A percentile compares a stretch with the other conserved stretches of the same genome.
Evolutionary conservation across 2,113 vertebrate genomes (phyloP).

Genomic region (Aptenodytes forsteri): DNA sequence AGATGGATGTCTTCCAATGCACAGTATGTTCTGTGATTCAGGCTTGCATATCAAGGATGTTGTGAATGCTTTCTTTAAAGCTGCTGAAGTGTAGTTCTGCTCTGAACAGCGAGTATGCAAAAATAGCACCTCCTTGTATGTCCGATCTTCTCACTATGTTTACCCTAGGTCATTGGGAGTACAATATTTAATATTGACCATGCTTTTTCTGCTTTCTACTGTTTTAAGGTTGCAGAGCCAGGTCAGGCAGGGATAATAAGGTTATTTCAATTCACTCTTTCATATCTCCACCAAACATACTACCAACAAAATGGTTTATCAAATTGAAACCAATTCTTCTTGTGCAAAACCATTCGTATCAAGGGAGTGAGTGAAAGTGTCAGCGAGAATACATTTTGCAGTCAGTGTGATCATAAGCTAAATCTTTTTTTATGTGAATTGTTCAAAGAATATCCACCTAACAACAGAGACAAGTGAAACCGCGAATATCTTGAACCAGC

Average conservation of each 20-base stretch:
- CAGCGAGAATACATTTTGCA: not conserved
- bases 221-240: not conserved
- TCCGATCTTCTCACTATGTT: not conserved
- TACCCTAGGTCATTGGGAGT: not conserved
- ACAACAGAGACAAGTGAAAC: not conserved
- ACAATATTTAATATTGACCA: not conserved
- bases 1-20: not conserved
- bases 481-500: not conserved
- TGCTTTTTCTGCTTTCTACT: not conserved
- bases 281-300: not conserved
- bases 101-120: not conserved
- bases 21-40: not conserved
- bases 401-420: not conserved
- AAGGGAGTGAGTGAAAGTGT: not conserved
- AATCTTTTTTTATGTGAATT: not conserved
- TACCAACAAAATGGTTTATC: not conserved
- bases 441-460: not conserved
- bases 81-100: not conserved
- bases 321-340: not conserved
- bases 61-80: not conserved
- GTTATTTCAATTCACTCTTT: not conserved
- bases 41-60: not conserved
- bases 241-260: not conserved
- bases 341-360: not conserved
- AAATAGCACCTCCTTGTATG: not conserved